phyloP scores from a whole-genome alignment of 2,888 invertebrate genomes.

The Melanchra persicariae region DNA sequence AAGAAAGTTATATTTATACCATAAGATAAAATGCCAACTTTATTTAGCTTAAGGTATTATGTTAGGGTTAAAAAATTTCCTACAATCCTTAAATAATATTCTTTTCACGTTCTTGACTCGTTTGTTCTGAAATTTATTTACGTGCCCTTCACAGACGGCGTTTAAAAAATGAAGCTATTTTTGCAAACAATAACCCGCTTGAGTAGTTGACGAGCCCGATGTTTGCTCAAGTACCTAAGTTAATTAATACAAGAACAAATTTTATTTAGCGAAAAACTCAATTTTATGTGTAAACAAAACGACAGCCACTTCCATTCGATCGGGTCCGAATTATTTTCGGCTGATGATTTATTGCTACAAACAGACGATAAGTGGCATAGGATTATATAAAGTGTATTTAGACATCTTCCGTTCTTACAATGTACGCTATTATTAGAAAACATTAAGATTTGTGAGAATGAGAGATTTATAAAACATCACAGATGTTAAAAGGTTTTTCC shows the following conservation, averaged over 20 bases:
- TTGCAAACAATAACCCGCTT: conserved; percentile 71
- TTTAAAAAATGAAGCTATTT: conserved; percentile 71
- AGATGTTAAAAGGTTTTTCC: conserved; percentile 30
- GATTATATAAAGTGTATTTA: conserved; percentile 51
- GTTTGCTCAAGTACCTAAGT: conserved; percentile 78
- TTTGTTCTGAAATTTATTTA: conserved; percentile 61
- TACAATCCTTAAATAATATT: conserved; percentile 38
- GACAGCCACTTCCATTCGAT: conserved; percentile 66
- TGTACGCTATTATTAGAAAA: conserved; percentile 28
- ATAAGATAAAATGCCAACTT: conserved; percentile 24
- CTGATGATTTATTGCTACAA: conserved; percentile 68
- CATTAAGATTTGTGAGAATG: conserved; percentile 37
- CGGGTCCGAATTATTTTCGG: conserved; percentile 67
- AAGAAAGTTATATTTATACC: conserved; percentile 26
- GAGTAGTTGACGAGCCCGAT: conserved; percentile 67
- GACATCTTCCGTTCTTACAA: conserved; percentile 14
- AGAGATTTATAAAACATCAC: conserved; percentile 38
- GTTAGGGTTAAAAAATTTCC: conserved; percentile 33
- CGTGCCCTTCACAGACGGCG: conserved; percentile 52
- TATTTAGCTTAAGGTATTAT: conserved; percentile 19
- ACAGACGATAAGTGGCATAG: conserved; percentile 56
- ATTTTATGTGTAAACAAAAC: conserved; percentile 79
- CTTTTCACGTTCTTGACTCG: conserved; percentile 49
- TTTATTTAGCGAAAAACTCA: conserved; percentile 81
- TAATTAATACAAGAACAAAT: conserved; percentile 80